Base-by-base conservation (phyloP, 2,888 invertebrate species). In the Eustalomyia histrio region DNA sequence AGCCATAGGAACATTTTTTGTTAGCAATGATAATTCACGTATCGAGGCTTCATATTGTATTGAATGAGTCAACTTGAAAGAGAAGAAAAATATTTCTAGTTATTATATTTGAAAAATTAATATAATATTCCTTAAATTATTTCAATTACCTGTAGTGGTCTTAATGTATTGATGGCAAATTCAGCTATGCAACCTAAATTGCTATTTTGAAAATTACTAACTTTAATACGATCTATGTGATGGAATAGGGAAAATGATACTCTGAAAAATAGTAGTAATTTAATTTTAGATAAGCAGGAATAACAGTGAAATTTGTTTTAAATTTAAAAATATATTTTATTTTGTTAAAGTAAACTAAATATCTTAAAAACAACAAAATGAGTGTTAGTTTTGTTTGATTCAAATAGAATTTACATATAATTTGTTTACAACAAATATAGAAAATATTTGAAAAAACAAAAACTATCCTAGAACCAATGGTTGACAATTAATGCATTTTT, bases 11-110 rank as follows among this genome's bases (percentile, higher is more conserved):
- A 95, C 93, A 57, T 93, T 92, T 84, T 95, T 94, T 83, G 93
- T 94, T 12, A 96, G 91, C 12, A 95, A 92, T 9, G 94, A 92
- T 6, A 97, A 92, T 84, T 98, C 95, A 83, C 98, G 93, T 89
- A 97, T 95, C 3, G 94, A 92, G 0, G 95, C 96, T 90, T 98
- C 97, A 93, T 97, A 98, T 87, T 97, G 96, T 69, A 99, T 87
- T 86, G 94, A 95, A 90, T 99, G 98, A 79, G 93, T 94, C 1
- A 96, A 92, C 94, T 94, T 89, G 68, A 86, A 88, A 76, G 43
- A 14, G 1, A 55, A 10, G 8, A 52, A 53, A 29, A 10, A 16
- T 29, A 72, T n/a, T 14, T 7, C 61, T 16, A 58, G 39, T 21
- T 39, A 43, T 55, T 35, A 53, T 50, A n/a, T n/a, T 47, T n/a